Evolutionary conservation across 2,888 invertebrate genomes (phyloP), one percentile per base, ranked within the genome.

Genomic region (Caenorhabditis japonica): DNA sequence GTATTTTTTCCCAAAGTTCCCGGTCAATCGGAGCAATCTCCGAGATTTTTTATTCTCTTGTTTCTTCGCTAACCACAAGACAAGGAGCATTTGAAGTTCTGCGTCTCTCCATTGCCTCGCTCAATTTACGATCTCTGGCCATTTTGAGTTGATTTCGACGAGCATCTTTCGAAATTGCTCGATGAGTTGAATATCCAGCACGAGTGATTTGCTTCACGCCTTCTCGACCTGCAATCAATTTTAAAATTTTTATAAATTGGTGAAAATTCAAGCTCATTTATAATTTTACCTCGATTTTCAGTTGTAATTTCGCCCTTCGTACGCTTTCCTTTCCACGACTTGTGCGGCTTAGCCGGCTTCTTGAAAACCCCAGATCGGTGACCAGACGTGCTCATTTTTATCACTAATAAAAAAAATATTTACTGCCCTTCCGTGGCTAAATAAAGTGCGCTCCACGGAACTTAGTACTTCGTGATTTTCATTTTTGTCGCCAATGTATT

Each of bases 301-400:
- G 72, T 38, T 7, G 68, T 73, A 23, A 87, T 91, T 21, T 93
- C 92, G 10, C 95, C 93, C 90, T 97, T 97, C 19, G 94, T 94
- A 30, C 93, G 92, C 89, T 97, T 96, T 77, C 93, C 91, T 4
- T 79, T 79, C 77, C 94, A 94, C 76, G 93, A 93, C 90, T 97
- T 97, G 88, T 97, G 97, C 43, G 91, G 84, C 89, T 99, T 99
- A 88, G 97, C 97, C 74, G 92, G 91, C 89, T 97, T 96, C 88
- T 97, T 97, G 44, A 95, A 91, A 51, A 91, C 91, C 39, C 97
- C 95, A 33, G 95, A 91, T 61, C 94, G 91, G 90, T 97, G 97
- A 13, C 79, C 81, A 41, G 47, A 38, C 39, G 74, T 79, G 25
- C 72, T 80, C 74, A 69, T 76, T 52, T 38, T 33, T 12, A 44